Evolutionary conservation across 2,113 vertebrate species (phyloP).

Genomic region (Antigone vipio): DNA sequence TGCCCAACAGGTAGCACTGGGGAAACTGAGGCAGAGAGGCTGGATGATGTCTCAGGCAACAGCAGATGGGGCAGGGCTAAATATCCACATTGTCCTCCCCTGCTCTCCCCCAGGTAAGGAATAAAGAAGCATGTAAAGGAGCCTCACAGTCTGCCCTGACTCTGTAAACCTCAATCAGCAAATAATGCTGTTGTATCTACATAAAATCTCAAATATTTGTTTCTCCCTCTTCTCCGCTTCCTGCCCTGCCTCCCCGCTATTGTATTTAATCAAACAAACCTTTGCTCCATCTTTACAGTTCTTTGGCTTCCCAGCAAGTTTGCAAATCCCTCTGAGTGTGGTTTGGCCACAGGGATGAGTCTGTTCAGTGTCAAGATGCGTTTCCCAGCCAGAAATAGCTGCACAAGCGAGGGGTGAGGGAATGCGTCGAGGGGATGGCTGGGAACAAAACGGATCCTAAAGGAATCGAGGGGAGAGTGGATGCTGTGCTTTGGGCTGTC

Average conservation of each 20-base stretch:
- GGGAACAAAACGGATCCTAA: background rate
- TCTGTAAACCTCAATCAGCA: background rate
- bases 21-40: conserved; percentile 3
- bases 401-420: background rate
- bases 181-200: background rate
- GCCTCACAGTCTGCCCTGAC: background rate
- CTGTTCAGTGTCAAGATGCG: conserved; percentile 1
- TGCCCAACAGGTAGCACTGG: fast-evolving
- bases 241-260: background rate
- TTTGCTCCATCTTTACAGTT: conserved; percentile 16
- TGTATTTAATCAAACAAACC: conserved; percentile 28
- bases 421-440: fast-evolving
- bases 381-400: conserved; percentile 27
- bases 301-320: conserved; percentile 24
- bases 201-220: background rate
- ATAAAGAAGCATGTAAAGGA: background rate
- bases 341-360: background rate
- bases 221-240: background rate
- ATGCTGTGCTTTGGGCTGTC: background rate
- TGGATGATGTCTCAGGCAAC: background rate
- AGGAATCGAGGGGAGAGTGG: background rate
- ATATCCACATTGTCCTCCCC: fast-evolving
- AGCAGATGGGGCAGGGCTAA: background rate
- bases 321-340: background rate
- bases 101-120: background rate